Conservation (phyloP, 2,888 invertebrate species). For the Eurois occulta region DNA sequence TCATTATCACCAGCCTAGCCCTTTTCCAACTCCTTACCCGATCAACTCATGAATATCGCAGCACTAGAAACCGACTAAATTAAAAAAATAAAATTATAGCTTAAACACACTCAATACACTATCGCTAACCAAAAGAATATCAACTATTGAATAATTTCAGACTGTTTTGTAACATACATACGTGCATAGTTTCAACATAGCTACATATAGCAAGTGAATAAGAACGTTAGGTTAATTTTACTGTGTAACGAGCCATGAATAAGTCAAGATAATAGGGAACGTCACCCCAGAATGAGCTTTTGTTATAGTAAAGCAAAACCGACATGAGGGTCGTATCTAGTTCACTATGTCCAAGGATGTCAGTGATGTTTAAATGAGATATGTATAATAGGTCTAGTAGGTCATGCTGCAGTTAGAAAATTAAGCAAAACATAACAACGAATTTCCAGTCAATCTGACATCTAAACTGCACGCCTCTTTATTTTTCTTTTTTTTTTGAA, state of each 20-base stretch:
- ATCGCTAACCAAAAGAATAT: not conserved
- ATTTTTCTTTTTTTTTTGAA: too few relatives aligned
- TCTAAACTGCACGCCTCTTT: too few relatives aligned
- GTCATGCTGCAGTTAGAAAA: not conserved
- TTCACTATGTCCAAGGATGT: conserved; percentile 36
- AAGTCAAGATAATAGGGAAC: conserved; percentile 68
- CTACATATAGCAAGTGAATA: conserved; percentile 35
- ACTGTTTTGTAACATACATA: conserved; percentile 11
- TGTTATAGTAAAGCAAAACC: conserved; percentile 67
- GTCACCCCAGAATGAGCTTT: conserved; percentile 68
- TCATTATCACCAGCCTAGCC: not conserved
- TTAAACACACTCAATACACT: not conserved
- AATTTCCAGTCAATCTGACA: not conserved
- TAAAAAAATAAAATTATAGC: not conserved
- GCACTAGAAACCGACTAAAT: not conserved
- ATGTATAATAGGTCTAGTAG: too few relatives aligned
- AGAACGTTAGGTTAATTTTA: conserved; percentile 58
- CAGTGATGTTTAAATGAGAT: conserved; percentile 9
- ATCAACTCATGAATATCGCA: too few relatives aligned
- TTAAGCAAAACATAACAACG: not conserved
- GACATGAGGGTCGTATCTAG: conserved; percentile 73
- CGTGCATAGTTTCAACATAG: conserved; percentile 14
- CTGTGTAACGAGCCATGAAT: conserved; percentile 76
- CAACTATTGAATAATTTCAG: conserved; percentile 27
- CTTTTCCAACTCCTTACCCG: too few relatives aligned